A percentile compares a stretch with the other conserved stretches of the same genome.
These are phyloP conservation scores for Columba livia DNA, from an alignment of 2,113 vertebrate genomes.

Conservation along the genomic window DNA sequence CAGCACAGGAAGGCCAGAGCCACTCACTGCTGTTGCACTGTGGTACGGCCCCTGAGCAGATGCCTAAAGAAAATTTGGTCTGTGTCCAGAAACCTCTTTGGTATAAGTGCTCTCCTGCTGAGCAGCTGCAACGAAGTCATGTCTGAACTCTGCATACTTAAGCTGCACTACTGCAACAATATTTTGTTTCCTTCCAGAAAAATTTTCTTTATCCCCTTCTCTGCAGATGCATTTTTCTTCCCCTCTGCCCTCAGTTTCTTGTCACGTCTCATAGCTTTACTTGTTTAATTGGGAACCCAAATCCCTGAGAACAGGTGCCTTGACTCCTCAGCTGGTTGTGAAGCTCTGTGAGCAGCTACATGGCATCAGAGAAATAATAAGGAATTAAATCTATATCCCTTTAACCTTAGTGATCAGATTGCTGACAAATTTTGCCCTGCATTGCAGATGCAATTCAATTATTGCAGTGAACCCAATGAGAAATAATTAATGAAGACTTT, in stretches of 20 bases:
- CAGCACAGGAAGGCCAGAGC: neutral
- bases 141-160: neutral
- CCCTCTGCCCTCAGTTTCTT: neutral
- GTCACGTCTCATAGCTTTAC: neutral
- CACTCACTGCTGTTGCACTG: fast-evolving
- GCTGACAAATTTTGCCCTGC: constrained; percentile 40
- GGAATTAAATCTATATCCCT: constrained; percentile 12
- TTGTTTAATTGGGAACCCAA: neutral
- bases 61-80: neutral
- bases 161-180: neutral
- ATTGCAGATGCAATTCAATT: constrained; percentile 28
- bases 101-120: neutral
- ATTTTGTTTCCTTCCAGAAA: neutral
- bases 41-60: neutral
- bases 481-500: constrained; percentile 58
- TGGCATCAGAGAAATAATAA: neutral
- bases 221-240: neutral
- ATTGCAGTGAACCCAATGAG: constrained; percentile 16
- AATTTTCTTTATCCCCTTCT: neutral
- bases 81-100: neutral
- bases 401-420: neutral
- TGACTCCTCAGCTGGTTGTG: neutral
- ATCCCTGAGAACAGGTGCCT: neutral
- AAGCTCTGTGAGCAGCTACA: neutral
- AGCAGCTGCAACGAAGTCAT: neutral